Evolutionary conservation across 2,113 vertebrate species (phyloP).

Genomic region (Polypterus bichir): DNA sequence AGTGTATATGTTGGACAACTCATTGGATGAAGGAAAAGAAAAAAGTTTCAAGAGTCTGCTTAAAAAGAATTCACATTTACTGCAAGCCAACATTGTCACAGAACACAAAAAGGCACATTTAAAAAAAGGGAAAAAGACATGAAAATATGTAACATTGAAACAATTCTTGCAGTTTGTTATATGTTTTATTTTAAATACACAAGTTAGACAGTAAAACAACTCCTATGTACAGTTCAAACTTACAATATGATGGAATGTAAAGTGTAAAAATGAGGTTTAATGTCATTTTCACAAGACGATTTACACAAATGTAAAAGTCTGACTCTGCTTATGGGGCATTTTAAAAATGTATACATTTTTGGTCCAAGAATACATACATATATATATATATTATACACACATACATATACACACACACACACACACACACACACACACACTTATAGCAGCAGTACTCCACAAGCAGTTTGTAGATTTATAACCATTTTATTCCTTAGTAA

Average conservation of each 20-base stretch:
- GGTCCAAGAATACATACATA: conserved; percentile 63
- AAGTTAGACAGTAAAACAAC: conserved; percentile 76
- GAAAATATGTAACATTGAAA: conserved; percentile 87
- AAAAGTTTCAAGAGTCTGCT: conserved; percentile 22
- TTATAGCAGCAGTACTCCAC: conserved; percentile 71
- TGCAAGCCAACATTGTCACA: conserved; percentile 90
- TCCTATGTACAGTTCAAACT: conserved; percentile 71
- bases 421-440: conserved; percentile 31
- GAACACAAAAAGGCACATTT: conserved; percentile 68
- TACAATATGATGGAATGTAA: conserved; percentile 61
- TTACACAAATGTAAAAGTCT: conserved; percentile 36
- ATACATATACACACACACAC: too few relatives aligned
- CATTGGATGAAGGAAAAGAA: too few relatives aligned
- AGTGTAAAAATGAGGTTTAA: conserved; percentile 55
- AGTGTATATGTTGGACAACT: too few relatives aligned
- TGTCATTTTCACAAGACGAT: conserved; percentile 55
- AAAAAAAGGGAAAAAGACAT: conserved; percentile 66
- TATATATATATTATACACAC: conserved; percentile 6
- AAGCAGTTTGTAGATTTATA: conserved; percentile 53
- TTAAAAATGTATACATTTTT: conserved; percentile 28
- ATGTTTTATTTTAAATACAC: conserved; percentile 84
- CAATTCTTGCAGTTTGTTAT: conserved; percentile 69
- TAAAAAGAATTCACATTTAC: conserved; percentile 72
- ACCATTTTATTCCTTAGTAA: conserved; percentile 45
- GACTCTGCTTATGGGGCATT: conserved; percentile 53